Conservation (phyloP, 2,888 invertebrate genomes). For the Andrena minutula region DNA sequence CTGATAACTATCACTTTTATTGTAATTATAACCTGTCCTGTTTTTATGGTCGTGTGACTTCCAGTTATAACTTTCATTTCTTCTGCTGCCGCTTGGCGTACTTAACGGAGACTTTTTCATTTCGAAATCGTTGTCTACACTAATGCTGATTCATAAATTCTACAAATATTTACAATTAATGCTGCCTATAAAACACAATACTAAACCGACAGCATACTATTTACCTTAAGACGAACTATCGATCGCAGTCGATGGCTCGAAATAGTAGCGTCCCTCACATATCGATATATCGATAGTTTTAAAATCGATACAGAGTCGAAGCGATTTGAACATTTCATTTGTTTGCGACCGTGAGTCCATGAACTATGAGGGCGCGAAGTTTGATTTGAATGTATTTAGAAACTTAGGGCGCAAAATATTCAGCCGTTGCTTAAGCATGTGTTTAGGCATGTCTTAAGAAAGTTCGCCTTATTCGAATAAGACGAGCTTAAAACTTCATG, state of each 20-base stretch:
- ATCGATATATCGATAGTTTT: constrained; percentile 23
- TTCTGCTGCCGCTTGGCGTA: constrained; percentile 69
- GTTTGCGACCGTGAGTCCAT: no score
- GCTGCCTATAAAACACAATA: constrained; percentile 43
- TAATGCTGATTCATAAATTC: constrained; percentile 28
- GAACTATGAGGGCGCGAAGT: no score
- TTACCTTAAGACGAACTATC: constrained; percentile 21
- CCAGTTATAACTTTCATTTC: constrained; percentile 61
- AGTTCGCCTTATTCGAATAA: no score
- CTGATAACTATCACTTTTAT: constrained; percentile 53
- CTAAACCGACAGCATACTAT: constrained; percentile 44
- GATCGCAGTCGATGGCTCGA: constrained; percentile 47
- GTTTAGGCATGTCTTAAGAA: no score
- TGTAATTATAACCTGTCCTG: constrained; percentile 68
- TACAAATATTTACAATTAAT: constrained; percentile 57
- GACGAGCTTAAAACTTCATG: no score
- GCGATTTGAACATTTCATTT: neutral
- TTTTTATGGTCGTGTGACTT: constrained; percentile 51
- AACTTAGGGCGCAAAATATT: no score
- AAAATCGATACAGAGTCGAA: neutral
- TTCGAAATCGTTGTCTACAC: constrained; percentile 22
- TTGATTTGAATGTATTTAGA: no score
- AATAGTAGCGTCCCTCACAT: neutral
- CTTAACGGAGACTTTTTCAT: constrained; percentile 80
- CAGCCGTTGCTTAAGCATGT: no score